These are phyloP conservation scores for Drosophila nikananu DNA, from an alignment of 1,140 invertebrate genomes.

Conservation along the genomic window DNA sequence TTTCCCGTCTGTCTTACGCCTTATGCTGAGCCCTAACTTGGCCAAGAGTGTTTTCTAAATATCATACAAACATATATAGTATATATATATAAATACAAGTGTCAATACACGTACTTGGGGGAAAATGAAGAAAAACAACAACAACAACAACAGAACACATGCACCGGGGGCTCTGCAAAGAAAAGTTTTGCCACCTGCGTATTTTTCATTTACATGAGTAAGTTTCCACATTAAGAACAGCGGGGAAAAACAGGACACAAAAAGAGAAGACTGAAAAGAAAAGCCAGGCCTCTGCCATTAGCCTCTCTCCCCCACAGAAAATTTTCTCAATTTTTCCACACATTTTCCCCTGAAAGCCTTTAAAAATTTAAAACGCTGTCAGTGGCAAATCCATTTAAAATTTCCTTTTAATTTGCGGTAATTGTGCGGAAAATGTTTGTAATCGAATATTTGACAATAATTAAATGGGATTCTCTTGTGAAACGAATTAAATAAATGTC, in stretches of 20 bases:
- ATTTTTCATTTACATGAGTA: constrained; percentile 78
- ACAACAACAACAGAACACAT: not conserved
- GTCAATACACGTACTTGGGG: constrained; percentile 49
- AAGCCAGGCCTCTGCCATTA: constrained; percentile 62
- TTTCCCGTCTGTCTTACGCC: constrained; percentile 13
- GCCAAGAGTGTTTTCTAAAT: constrained; percentile 62
- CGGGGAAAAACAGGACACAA: constrained; percentile 10
- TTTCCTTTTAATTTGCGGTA: constrained; percentile 34
- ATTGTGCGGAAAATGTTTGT: constrained; percentile 32
- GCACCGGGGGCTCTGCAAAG: not conserved
- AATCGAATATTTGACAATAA: constrained; percentile 40
- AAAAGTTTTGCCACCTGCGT: constrained; percentile 74
- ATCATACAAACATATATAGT: constrained; percentile 34
- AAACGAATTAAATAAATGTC: constrained; percentile 28
- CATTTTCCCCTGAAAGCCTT: constrained; percentile 6
- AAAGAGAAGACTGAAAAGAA: constrained; percentile 51
- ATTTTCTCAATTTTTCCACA: not conserved
- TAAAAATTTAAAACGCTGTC: constrained; percentile 23
- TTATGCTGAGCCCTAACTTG: constrained; percentile 37
- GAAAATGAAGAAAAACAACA: not conserved
- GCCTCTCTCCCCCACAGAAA: not conserved
- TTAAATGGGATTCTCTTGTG: constrained; percentile 19
- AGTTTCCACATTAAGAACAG: constrained; percentile 74
- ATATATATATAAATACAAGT: constrained; percentile 57
- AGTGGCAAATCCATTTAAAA: constrained; percentile 24